These are phyloP conservation scores for Leptodactylus fuscus DNA, from an alignment of 2,113 vertebrate species.

Conservation along the genomic window DNA sequence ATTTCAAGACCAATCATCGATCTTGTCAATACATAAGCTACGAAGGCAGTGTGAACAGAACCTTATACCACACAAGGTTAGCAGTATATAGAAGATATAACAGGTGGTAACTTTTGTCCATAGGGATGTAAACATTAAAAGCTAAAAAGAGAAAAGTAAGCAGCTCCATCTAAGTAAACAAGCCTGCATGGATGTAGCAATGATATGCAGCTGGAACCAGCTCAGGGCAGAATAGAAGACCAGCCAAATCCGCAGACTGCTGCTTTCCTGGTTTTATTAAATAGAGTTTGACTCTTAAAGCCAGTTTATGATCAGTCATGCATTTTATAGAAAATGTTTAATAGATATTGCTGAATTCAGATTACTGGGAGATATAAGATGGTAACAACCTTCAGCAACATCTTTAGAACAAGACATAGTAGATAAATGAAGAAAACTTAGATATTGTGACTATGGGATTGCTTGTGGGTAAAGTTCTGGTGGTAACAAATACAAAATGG, in stretches of 20 bases:
- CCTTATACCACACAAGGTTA: not conserved
- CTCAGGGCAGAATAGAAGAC: not conserved
- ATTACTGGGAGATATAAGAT: not conserved
- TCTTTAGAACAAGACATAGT: too few species aligned
- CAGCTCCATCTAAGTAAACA: not conserved
- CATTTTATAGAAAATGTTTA: not conserved
- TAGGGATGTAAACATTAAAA: not conserved
- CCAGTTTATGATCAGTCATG: too few species aligned
- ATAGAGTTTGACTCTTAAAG: not conserved
- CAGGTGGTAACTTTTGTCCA: not conserved
- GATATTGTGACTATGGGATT: too few species aligned
- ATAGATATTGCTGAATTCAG: not conserved
- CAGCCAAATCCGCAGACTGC: not conserved
- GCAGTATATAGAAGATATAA: not conserved
- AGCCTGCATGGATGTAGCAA: not conserved
- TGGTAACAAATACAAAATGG: too few species aligned
- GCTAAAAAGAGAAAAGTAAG: not conserved
- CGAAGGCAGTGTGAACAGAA: not conserved
- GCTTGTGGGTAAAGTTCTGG: too few species aligned
- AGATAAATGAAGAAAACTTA: too few species aligned
- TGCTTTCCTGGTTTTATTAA: conserved; percentile 1
- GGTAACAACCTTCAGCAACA: too few species aligned
- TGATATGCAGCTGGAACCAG: not conserved
- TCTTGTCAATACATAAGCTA: not conserved
- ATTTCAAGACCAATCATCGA: not conserved